Base-by-base conservation (phyloP, 2,113 vertebrate species). In the Bubo blakistoni region DNA sequence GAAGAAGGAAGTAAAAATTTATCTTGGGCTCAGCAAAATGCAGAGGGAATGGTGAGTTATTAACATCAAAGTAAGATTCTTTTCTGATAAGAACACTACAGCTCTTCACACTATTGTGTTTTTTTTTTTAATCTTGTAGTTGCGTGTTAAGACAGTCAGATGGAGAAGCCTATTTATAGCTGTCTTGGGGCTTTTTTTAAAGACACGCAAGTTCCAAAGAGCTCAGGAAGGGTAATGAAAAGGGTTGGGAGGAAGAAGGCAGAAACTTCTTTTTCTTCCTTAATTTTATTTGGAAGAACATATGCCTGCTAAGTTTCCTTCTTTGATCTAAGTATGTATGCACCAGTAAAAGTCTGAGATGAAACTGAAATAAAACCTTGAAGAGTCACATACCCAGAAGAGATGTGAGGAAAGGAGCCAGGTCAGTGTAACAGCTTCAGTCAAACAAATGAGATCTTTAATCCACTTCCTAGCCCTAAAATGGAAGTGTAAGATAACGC, bases 1-100 rank as follows among this genome's bases (percentile, higher is more conserved):
- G 34, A 99, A 99, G 98, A 99, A 99, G 76, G 99, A 99, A 97
- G 98, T 99, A 58, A 99, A 99, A 96, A 99, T 99, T 96, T 99
- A 99, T 92, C 98, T 99, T 91, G 99, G 99, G 34, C 98, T 99
- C 65, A 99, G 99, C 96, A 99, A 99, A 97, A 99, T 99, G 99
- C 99, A 99, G 84, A 97, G 99, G 90, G 99, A 99, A 97, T 99
- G 99, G 99, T 98, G 88, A 98, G 98, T 96, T 80, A 65, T 62
- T 96, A 93, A 63, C 44, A 73, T 96, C 11, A 10, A 59, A 76
- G 54, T 92, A 76, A 71, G 62, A 83, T 74, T 89, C 2, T 89
- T 86, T 40, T 88, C 46, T 82, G 52, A 29, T 58, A 38, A 83
- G 69, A 74, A 32, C 36, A 7, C 9, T 77, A 1, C 7, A 30